Conservation (phyloP, 1,140 invertebrate genomes). For the Tetramorium alpestre region DNA sequence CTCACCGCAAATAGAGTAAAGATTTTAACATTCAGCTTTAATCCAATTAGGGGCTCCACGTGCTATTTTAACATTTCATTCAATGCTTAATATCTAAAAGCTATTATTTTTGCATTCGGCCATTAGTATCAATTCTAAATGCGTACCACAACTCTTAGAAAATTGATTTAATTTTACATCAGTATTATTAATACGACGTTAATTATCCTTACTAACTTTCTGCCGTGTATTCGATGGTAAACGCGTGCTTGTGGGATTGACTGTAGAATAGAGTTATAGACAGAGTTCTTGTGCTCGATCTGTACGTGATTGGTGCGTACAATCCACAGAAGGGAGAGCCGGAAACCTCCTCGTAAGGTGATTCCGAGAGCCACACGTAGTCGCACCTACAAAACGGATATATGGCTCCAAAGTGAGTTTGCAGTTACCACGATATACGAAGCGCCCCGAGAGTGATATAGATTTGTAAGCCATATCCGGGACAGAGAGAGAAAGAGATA, state of each 20-base stretch:
- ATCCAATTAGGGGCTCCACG: neutral
- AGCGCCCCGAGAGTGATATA: neutral
- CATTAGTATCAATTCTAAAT: neutral
- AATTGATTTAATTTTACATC: neutral
- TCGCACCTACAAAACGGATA: constrained; percentile 85
- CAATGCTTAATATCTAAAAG: neutral
- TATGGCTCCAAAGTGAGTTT: neutral
- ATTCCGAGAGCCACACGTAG: constrained; percentile 90
- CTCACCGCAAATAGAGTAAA: neutral
- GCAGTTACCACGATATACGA: neutral
- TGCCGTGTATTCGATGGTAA: constrained; percentile 88
- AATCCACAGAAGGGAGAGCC: constrained; percentile 88
- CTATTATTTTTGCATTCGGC: neutral
- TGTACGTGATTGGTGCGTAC: constrained; percentile 86
- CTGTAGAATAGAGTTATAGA: constrained; percentile 88
- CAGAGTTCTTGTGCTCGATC: constrained; percentile 88
- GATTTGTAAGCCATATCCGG: neutral
- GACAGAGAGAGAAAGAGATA: too few relatives aligned
- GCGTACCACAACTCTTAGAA: neutral
- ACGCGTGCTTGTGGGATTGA: constrained; percentile 88
- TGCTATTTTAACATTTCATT: neutral
- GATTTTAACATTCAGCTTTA: neutral
- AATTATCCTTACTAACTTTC: constrained; percentile 87
- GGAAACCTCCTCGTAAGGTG: constrained; percentile 88
- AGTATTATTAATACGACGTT: constrained; percentile 14